Conservation (phyloP, 2,888 invertebrate species). For the Lithophane socia region DNA sequence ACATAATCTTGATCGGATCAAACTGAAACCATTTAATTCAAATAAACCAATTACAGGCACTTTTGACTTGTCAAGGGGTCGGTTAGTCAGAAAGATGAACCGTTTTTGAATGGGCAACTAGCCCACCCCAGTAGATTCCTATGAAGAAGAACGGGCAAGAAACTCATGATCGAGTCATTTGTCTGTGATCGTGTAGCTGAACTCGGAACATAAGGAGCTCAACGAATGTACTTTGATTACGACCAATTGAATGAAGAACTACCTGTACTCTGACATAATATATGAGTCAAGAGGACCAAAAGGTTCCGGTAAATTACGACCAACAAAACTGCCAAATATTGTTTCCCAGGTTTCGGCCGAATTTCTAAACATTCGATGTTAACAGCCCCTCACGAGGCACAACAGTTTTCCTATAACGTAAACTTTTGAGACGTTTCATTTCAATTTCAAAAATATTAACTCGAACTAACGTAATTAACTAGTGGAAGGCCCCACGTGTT, state of each 20-base stretch:
- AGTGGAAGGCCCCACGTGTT: not conserved
- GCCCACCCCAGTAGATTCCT: no score
- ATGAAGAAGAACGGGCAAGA: no score
- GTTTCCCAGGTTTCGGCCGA: not conserved
- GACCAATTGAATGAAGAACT: not conserved
- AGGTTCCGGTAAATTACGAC: not conserved
- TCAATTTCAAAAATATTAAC: not conserved
- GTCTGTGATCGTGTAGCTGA: no score
- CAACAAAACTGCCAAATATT: not conserved
- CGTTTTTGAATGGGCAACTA: no score
- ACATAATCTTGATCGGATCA: no score
- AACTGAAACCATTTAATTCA: no score
- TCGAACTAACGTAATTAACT: not conserved
- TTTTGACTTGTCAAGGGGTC: no score
- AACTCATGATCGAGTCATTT: no score
- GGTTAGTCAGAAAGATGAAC: no score
- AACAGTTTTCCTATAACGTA: not conserved
- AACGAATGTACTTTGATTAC: no score
- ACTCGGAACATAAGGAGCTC: no score
- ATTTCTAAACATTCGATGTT: not conserved
- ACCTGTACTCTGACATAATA: not conserved
- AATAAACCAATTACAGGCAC: no score
- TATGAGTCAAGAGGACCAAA: not conserved
- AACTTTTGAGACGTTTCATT: not conserved
- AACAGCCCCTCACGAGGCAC: not conserved